phyloP scores from a whole-genome alignment of 1,140 invertebrate genomes.

The Drosophila yakuba region DNA sequence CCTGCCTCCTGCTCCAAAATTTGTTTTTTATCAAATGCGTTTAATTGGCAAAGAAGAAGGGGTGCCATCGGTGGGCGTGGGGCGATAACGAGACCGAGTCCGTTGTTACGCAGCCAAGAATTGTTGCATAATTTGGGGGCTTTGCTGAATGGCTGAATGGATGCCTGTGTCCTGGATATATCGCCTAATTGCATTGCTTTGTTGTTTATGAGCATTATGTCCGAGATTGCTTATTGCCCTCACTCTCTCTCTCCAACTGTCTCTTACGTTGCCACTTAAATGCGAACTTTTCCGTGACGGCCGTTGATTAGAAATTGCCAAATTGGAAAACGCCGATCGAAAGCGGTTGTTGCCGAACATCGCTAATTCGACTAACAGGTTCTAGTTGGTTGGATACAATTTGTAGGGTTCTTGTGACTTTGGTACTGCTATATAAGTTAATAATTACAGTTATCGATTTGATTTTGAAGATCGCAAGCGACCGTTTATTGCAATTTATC shows the following conservation, averaged over 20 bases:
- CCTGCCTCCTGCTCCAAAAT: conserved; percentile 28
- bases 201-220: conserved; percentile 55
- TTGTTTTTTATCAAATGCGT: conserved; percentile 75
- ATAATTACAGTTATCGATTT: too few species aligned
- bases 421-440: too few species aligned
- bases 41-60: conserved; percentile 72
- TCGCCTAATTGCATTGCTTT: conserved; percentile 60
- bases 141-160: conserved; percentile 2
- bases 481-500: too few species aligned
- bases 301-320: conserved; percentile 39
- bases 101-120: conserved; percentile 19
- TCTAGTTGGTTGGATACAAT: not conserved
- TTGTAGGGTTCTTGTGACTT: not conserved
- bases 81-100: conserved; percentile 11
- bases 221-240: conserved; percentile 46
- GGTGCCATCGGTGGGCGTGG: conserved; percentile 1
- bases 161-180: conserved; percentile 16
- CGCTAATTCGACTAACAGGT: conserved; percentile 4
- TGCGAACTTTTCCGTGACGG: conserved; percentile 24
- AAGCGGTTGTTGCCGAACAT: conserved; percentile 27
- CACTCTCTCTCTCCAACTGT: not conserved
- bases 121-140: conserved; percentile 56
- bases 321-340: conserved; percentile 27
- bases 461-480: too few species aligned
- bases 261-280: conserved; percentile 16